Evolutionary conservation across 2,888 invertebrate species (phyloP), one percentile per base, ranked within the genome.

Genomic region (Drosophila koepferae): DNA sequence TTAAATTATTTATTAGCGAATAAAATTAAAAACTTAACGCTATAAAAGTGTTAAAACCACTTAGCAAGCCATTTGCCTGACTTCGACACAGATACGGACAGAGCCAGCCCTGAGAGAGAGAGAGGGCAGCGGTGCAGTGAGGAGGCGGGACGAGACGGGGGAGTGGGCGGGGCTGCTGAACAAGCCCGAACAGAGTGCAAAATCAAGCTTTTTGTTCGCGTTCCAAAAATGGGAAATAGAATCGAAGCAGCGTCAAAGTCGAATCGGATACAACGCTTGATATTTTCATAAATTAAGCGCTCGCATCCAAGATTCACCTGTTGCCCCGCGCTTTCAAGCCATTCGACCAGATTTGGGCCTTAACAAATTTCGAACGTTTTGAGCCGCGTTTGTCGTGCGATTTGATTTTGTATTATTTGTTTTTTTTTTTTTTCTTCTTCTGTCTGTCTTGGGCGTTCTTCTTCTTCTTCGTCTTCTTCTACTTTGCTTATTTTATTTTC

Each of bases 41-140:
- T 91, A 89, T 90, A 88, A 91, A 91, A 89, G 90, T 89, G 91
- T 91, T 91, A 91, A 91, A 91, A 86, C 86, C 91, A 90, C 89
- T 91, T 91, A 91, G 83, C 87, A 82, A 86, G 83, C 81, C 88
- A 85, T 85, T 85, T 85, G 86, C 85, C 80, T 75, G 83, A 66
- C 60, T 20, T 14, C 54, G 53, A 16, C 38, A 12, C 51, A 69
- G 43, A 44, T 16, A 41, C 58, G 46, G 40, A 7, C n/a, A 2
- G 20, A 20, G 23, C 8, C 56, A 56, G 28, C 34, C n/a, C 9
- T 9, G 41, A n/a, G 31, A 0, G 7, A 28, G 28, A 5, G 5
- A 28, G 28, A n/a, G n/a, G n/a, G n/a, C n/a, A n/a, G n/a, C n/a
- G 28, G 28, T 28, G 28, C 28, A 28, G 4, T 28, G 28, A 28